Base-by-base conservation (phyloP, 2,797 vertebrate genomes). In the Neosilurus hyrtlii region DNA sequence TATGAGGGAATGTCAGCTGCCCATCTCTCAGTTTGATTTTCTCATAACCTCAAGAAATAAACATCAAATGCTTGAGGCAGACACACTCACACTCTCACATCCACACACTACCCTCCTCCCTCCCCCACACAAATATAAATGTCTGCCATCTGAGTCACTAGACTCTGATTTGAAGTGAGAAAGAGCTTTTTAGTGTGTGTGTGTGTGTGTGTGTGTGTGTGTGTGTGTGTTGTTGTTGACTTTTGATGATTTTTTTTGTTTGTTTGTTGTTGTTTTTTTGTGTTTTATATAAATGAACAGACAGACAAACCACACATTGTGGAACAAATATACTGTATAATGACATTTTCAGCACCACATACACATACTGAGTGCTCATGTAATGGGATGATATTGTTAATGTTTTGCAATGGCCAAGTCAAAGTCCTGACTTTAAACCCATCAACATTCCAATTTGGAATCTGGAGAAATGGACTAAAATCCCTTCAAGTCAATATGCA, bases 61-160 rank as follows among this genome's bases (percentile, higher is more conserved):
- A 82, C 77, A 82, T 79, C 73, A 87, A 73, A 80, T 51, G 66
- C 56, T 68, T 56, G 18, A 81, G 67, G 62, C 54, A 26, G 20
- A 79, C 22, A 43, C 51, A 12, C 59, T 43, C 51, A 79, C 59
- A 20, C 20, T 10, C 37, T 35, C 26, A 68, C 51, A 77, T 12
- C 24, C 76, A 82, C 61, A 43, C 37, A 70, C 43, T 43, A 81
- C 51, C 54, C 74, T n/a, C 61, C 67, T n/a, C 63, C 91, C 92
- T 91, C 90, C 92, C 86, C 86, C 84, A 86, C 68, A 83, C 88
- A 89, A 84, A 89, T 22, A 76, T 59, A 75, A 24, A 76, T 76
- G 74, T 35, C 54, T 52, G 7, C 8, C 24, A 56, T 63, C 35
- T 59, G 68, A 73, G 61, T 73, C 79, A 61, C 54, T 20, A 63